Percentiles rank a stretch among this genome's conserved stretches.
Evolutionary conservation across 1,140 invertebrate genomes (phyloP).

Genomic region (Brachionus rotundiformis): DNA sequence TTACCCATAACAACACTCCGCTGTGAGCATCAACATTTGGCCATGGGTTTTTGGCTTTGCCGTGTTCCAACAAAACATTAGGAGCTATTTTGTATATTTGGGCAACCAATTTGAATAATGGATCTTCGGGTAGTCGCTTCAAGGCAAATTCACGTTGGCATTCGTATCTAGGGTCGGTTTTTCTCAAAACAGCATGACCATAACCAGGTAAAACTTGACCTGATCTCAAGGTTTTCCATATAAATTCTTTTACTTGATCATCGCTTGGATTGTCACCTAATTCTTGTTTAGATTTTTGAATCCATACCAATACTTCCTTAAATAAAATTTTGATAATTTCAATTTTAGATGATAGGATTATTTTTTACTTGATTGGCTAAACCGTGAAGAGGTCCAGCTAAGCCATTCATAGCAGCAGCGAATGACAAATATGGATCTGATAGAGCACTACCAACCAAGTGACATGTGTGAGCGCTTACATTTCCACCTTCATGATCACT

Average conservation of each 20-base stretch:
- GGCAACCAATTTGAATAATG: slow-evolving; percentile 84
- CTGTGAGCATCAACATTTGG: slow-evolving; percentile 97
- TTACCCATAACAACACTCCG: slow-evolving; percentile 82
- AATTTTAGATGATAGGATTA: not conserved
- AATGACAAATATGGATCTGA: slow-evolving; percentile 92
- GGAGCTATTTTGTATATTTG: slow-evolving; percentile 88
- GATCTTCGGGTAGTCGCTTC: slow-evolving; percentile 88
- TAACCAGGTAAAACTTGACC: slow-evolving; percentile 93
- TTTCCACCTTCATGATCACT: slow-evolving; percentile 92
- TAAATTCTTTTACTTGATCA: slow-evolving; percentile 85
- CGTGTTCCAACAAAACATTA: slow-evolving; percentile 84
- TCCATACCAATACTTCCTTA: slow-evolving; percentile 65
- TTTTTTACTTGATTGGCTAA: slow-evolving; percentile 79
- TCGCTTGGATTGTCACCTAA: slow-evolving; percentile 76
- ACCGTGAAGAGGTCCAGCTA: slow-evolving; percentile 92
- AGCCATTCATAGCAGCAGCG: slow-evolving; percentile 87
- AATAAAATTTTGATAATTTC: slow-evolving; percentile 52
- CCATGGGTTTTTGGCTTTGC: slow-evolving; percentile 98
- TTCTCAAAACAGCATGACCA: slow-evolving; percentile 91
- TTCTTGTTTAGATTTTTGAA: slow-evolving; percentile 72
- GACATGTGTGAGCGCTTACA: slow-evolving; percentile 86
- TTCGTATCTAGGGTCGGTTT: slow-evolving; percentile 90
- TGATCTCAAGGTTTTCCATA: slow-evolving; percentile 89
- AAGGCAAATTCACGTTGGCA: slow-evolving; percentile 92
- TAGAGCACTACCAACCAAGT: slow-evolving; percentile 89